Evolutionary conservation across 37 sponge, comb jelly and placozoan genomes (phyloP).

Genomic region (Beroe ovata): DNA sequence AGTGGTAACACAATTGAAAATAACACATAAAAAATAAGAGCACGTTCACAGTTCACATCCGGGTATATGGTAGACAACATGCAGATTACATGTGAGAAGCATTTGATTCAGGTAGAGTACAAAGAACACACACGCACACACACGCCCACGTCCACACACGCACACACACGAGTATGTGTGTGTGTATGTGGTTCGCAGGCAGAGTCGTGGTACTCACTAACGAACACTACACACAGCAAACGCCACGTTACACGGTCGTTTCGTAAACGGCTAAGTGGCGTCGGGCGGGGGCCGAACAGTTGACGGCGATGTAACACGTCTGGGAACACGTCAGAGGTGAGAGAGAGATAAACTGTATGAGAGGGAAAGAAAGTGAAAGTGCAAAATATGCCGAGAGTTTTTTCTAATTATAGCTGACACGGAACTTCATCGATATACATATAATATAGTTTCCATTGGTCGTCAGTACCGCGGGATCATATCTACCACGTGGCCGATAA

Average conservation of each 20-base stretch:
- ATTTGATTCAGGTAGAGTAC: too few relatives aligned
- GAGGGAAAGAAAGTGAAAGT: background rate
- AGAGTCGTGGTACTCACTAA: background rate
- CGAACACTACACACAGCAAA: background rate
- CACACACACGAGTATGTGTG: too few relatives aligned
- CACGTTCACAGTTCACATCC: too few relatives aligned
- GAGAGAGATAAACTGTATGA: background rate
- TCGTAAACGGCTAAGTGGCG: conserved; percentile 2
- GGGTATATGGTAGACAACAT: background rate
- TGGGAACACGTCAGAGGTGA: background rate
- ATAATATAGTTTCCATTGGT: too few relatives aligned
- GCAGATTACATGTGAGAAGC: too few relatives aligned
- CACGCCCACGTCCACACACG: too few relatives aligned
- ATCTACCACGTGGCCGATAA: too few relatives aligned
- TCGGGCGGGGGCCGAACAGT: background rate
- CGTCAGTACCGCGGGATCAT: too few relatives aligned
- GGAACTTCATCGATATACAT: too few relatives aligned
- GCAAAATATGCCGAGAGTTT: background rate
- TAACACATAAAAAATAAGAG: too few relatives aligned
- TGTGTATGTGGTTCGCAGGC: background rate
- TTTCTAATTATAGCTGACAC: background rate
- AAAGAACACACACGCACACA: too few relatives aligned
- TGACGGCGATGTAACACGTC: background rate
- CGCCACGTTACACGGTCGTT: conserved; percentile 30
- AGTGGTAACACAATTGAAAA: too few relatives aligned